These are phyloP conservation scores for Oryzias sinensis DNA, from an alignment of 2,797 vertebrate species.

Conservation along the genomic window DNA sequence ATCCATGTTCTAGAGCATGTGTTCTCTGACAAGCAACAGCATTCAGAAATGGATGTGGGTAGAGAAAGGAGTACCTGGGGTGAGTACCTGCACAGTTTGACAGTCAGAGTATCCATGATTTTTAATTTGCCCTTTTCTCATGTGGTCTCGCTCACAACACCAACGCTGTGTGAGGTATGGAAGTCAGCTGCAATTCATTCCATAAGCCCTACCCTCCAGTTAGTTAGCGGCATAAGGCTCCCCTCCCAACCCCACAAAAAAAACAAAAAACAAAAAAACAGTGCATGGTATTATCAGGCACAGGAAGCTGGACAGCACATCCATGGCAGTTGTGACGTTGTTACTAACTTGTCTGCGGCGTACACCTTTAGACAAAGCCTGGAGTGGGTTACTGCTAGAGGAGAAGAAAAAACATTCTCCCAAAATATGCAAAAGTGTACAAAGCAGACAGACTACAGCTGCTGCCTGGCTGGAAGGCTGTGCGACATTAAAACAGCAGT, in stretches of 20 bases:
- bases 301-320: slow-evolving; percentile 83
- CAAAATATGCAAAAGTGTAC: slow-evolving; percentile 26
- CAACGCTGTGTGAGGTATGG: slow-evolving; percentile 99
- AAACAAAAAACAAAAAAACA: slow-evolving; percentile 86
- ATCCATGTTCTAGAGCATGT: slow-evolving; percentile 56
- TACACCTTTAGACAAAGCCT: slow-evolving; percentile 29
- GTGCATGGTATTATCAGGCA: slow-evolving; percentile 83
- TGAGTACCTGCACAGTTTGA: slow-evolving; percentile 99
- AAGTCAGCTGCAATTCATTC: slow-evolving; percentile 99
- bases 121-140: slow-evolving; percentile 99
- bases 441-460: slow-evolving; percentile 50
- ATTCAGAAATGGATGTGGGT: slow-evolving; percentile 99
- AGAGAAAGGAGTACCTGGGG: slow-evolving; percentile 99
- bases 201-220: slow-evolving; percentile 96
- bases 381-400: slow-evolving; percentile 55
- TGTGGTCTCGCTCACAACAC: slow-evolving; percentile 99
- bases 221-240: slow-evolving; percentile 73
- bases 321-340: slow-evolving; percentile 63
- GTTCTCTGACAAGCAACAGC: slow-evolving; percentile 92
- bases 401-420: slow-evolving; percentile 15
- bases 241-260: slow-evolving; percentile 89
- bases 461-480: slow-evolving; percentile 21
- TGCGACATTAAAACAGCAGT: slow-evolving; percentile 41
- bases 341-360: slow-evolving; percentile 31
- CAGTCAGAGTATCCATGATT: slow-evolving; percentile 99